Evolutionary conservation across 2,797 vertebrate genomes (phyloP), one percentile per base, ranked within the genome.

Genomic region (Leptodactylus fallax): DNA sequence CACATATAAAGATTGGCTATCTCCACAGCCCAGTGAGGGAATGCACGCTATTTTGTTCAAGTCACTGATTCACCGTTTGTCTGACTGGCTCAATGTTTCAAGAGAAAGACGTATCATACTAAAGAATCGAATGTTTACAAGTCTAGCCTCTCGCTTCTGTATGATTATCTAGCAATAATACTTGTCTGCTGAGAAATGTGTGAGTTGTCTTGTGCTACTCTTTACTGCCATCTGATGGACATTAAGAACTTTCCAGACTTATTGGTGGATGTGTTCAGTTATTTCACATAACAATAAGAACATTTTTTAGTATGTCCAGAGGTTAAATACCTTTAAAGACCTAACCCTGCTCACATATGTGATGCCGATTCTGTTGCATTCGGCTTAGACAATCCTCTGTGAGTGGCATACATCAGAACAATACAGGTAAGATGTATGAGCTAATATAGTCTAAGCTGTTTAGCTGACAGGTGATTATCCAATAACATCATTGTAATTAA

Each of bases 191-290:
- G 85, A 53, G 61, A 55, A 17, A 87, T n/a, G 56, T 19, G 60
- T 10, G 36, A 12, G 13, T 9, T 5, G 23, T 17, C 56, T 56
- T 69, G 1, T 82, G 56, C 51, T 78, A 16, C 86, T 87, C 87
- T 87, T 19, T 74, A 61, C 87, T 87, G 87, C 87, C 87, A 87
- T 79, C 87, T 83, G 47, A 83, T 87, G 87, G 87, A 58, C 19
- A 49, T n/a, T 23, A 25, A 7, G 3, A 61, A 12, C 23, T 19
- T 51, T 9, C 36, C 27, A 47, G 13, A 61, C 8, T 27, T 51
- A 47, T 14, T 10, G 36, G 17, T 49, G 10, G 45, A 74, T 1
- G 8, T 72, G 19, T 21, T 72, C 36, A 10, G 17, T 17, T 21
- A 27, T 3, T 67, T 67, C 23, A 27, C 4, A 13, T 69, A 12